Base-by-base conservation (phyloP, 2,113 vertebrate genomes). In the Eubucco bourcierii region DNA sequence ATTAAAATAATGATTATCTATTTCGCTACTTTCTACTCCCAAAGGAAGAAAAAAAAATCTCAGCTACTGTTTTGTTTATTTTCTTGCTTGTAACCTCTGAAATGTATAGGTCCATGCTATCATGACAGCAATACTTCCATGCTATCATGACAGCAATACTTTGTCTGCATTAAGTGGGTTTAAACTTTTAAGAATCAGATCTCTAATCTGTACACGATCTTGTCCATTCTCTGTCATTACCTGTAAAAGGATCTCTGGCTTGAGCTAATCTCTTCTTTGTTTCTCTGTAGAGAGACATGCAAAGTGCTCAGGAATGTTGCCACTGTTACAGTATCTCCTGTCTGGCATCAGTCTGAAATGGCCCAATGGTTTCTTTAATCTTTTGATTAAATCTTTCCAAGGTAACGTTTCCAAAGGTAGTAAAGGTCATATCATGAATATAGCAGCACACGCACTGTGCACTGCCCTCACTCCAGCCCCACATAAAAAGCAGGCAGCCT, bases 171-270 rank as follows among this genome's bases (percentile, higher is more conserved):
- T 88, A 80, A 94, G 58, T 74, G 70, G 82, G 68, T 78, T 60
- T 87, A 93, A 86, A 59, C 55, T 95, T 92, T 94, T 76, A 95
- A 96, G 75, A 88, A 93, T 25, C 19, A 77, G 31, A 74, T 95
- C 72, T 91, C 31, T 91, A 94, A 95, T 95, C 77, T 31, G 6
- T 90, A 67, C 44, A 67, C 71, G 60, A 66, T 87, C 91, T 67
- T 18, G 33, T 94, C 94, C 55, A 53, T 84, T 96, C 88, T 91
- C n/a, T 91, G 21, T 87, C 87, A 68, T 96, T 96, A 93, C 65
- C 60, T 88, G 77, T 90, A 96, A 97, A 92, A 60, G 34, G 37
- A 88, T 81, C 66, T 84, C 84, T 79, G 18, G 73, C 73, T 94
- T 86, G 33, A 73, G 15, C 55, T 82, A 55, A 47, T 85, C 34